Base-by-base conservation (phyloP, 2,113 vertebrate species). In the Arvicanthis niloticus region DNA sequence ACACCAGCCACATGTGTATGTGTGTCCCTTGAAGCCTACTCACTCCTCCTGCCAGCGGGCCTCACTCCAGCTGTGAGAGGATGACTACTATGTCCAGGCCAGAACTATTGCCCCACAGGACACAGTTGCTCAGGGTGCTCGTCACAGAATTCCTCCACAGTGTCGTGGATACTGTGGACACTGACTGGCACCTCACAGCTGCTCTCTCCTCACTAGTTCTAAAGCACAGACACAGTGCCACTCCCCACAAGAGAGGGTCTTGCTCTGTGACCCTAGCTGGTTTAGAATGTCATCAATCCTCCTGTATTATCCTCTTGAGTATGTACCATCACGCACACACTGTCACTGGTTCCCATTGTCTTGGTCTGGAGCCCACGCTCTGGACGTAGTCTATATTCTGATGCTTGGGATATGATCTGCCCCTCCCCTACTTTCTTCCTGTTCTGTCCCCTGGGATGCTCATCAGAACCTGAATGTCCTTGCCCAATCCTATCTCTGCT, bases 291-390 rank as follows among this genome's bases (percentile, higher is more conserved):
- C 87, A 89, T 56, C n/a, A 42, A 0, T 56, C 70, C 29, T 89
- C 70, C 68, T 75, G 34, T 53, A 37, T 75, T 29, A 89, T 31
- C 16, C 67, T 89, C 37, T 56, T 42, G 68, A 19, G 51, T 60
- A 53, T 56, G 37, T 17, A 40, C 37, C 86, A 72, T n/a, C 68
- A 56, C 5, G 7, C 22, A 1, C n/a, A 6, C 58, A 76, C 22
- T 45, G 34, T 2, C 3, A 0, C 0, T 1, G n/a, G 34, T 45
- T 10, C 58, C n/a, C 0, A 0, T 15, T 22, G 22, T 70, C 37
- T 48, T 81, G 70, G 42, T 37, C 34, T 0, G 19, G 51, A 51
- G 68, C 31, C n/a, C 31, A 17, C 17, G n/a, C 13, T 58, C 62
- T 75, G 77, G 21, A 77, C 48, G 72, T 21, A 65, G 2, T 22